Evolutionary conservation across 1,140 invertebrate species (phyloP).

Genomic region (Pogonomyrmex barbatus): DNA sequence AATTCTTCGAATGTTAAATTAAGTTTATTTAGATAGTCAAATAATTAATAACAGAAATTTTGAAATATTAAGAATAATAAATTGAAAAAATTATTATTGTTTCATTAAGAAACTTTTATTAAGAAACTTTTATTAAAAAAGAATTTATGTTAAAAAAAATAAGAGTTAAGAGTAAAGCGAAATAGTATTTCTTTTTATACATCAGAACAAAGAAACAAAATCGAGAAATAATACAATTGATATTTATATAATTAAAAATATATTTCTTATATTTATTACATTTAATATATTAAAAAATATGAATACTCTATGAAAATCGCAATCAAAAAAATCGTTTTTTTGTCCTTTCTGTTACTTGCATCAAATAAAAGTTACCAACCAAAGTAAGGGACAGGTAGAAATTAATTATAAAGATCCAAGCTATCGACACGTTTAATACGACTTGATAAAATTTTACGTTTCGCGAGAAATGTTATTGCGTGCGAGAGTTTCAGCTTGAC

Average conservation of each 20-base stretch:
- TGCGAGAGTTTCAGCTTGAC: background rate
- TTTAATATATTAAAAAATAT: background rate
- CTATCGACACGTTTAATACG: background rate
- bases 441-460: background rate
- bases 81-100: background rate
- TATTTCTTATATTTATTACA: background rate
- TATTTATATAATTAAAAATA: background rate
- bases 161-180: background rate
- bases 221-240: background rate
- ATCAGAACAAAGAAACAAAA: background rate
- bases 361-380: background rate
- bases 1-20: background rate
- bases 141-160: background rate
- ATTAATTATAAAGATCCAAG: too few relatives aligned
- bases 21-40: background rate
- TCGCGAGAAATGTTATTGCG: conserved; percentile 6
- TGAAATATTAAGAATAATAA: conserved; percentile 5
- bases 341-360: background rate
- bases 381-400: background rate
- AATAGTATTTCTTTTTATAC: background rate
- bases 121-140: background rate
- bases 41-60: background rate
- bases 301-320: background rate
- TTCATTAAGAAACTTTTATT: background rate
- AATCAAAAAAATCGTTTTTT: background rate